A percentile compares a stretch with the other conserved stretches of the same genome.
Conservation (phyloP, 2,888 invertebrate species). For the Chalcis sispes region DNA sequence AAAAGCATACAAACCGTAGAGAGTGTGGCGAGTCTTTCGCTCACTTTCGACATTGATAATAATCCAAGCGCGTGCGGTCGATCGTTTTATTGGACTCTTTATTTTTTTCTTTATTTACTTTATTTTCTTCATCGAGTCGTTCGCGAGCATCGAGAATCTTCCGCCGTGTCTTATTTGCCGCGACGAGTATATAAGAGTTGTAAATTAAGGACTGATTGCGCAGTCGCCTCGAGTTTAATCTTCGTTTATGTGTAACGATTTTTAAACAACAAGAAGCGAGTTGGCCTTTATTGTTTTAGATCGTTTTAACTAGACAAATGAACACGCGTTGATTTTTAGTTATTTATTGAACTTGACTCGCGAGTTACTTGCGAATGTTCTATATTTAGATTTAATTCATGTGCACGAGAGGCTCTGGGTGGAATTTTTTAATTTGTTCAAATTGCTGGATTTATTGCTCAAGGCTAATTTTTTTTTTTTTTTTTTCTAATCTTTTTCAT, state of each 20-base stretch:
- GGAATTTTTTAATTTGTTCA: background rate
- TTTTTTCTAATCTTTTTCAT: no score
- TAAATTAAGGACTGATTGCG: constrained; percentile 9
- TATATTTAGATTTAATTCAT: constrained; percentile 20
- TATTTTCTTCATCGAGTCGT: background rate
- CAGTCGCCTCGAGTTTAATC: background rate
- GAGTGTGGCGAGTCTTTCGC: no score
- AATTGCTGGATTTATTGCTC: no score
- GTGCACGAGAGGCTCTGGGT: background rate
- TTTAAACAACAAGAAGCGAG: constrained; percentile 8
- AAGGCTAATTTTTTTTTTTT: no score
- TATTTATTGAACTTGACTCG: no score
- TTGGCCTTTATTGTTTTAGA: constrained; percentile 38
- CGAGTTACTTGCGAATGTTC: constrained; percentile 5
- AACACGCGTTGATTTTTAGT: constrained; percentile 51
- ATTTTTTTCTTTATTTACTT: background rate
- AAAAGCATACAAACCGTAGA: no score
- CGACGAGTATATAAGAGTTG: background rate
- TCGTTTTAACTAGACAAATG: constrained; percentile 27
- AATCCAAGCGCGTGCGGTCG: background rate
- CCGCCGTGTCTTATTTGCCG: background rate
- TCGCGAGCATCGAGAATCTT: background rate
- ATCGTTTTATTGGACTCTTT: background rate
- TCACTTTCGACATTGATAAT: constrained; percentile 8
- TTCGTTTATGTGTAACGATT: background rate